Percentiles rank a stretch among this genome's conserved stretches.
Conservation (phyloP, 2,888 invertebrate species). For the Cynaeus angustus region DNA sequence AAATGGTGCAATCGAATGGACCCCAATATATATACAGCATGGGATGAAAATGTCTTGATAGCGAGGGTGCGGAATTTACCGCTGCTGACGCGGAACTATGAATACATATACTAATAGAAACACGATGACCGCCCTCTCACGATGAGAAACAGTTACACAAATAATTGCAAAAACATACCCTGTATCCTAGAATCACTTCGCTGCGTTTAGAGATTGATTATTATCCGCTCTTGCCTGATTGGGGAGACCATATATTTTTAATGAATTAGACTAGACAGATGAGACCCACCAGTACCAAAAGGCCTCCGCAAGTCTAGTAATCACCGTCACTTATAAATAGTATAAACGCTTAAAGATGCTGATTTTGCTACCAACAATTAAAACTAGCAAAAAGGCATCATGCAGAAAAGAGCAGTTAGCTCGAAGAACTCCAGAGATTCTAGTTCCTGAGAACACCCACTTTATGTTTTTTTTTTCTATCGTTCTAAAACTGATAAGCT, state of each 20-base stretch:
- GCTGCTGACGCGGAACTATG: slow-evolving; percentile 63
- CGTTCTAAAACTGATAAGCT: no score
- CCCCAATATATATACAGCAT: slow-evolving; percentile 71
- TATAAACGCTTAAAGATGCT: slow-evolving; percentile 22
- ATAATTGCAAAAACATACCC: slow-evolving; percentile 95
- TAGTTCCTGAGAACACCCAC: slow-evolving; percentile 19
- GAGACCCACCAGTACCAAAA: slow-evolving; percentile 38
- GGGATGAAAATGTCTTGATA: slow-evolving; percentile 63
- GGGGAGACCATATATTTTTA: slow-evolving; percentile 63
- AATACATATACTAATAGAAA: slow-evolving; percentile 63
- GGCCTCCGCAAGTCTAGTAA: slow-evolving; percentile 25
- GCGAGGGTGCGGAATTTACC: no score
- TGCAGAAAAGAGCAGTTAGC: slow-evolving; percentile 15
- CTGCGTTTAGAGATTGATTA: slow-evolving; percentile 73
- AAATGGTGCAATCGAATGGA: slow-evolving; percentile 69
- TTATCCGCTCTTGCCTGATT: slow-evolving; percentile 69
- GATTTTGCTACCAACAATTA: slow-evolving; percentile 42
- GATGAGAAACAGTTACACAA: slow-evolving; percentile 76
- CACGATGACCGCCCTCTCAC: slow-evolving; percentile 66
- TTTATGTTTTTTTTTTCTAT: no score
- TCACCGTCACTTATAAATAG: slow-evolving; percentile 13
- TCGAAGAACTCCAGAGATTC: slow-evolving; percentile 7
- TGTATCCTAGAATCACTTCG: slow-evolving; percentile 92
- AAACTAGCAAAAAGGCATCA: slow-evolving; percentile 41
- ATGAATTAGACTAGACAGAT: slow-evolving; percentile 52